Conservation (phyloP, 2,113 vertebrate species). For the Xiphorhynchus elegans region DNA sequence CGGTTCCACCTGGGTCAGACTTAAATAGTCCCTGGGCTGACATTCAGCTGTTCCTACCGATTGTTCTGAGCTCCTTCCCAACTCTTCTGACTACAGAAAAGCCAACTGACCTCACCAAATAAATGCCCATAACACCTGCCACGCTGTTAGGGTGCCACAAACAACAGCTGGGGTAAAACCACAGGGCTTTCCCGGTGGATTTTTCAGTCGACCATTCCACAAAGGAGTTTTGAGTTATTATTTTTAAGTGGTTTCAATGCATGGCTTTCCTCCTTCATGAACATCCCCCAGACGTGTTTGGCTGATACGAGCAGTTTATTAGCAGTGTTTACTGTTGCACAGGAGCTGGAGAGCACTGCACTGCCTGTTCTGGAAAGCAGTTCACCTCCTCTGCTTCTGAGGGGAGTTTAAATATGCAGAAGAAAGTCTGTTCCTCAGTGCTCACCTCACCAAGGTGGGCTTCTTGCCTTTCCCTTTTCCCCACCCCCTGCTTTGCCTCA, state of each 20-base stretch:
- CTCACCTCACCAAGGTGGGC: not conserved
- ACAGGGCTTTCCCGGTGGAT: not conserved
- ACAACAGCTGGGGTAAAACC: constrained; percentile 21
- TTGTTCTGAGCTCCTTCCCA: not conserved
- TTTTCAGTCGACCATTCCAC: constrained; percentile 12
- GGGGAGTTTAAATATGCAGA: not conserved
- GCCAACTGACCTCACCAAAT: not conserved
- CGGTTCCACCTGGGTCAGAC: not conserved
- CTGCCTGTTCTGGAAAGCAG: not conserved
- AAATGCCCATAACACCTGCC: not conserved
- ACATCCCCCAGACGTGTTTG: not conserved
- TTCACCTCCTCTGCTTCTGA: not conserved
- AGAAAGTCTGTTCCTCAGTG: not conserved
- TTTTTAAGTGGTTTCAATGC: not conserved
- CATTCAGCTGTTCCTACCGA: not conserved
- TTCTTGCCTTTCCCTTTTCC: not conserved
- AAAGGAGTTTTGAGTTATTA: not conserved
- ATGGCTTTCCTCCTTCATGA: not conserved
- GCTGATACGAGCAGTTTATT: not conserved
- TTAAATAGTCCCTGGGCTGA: not conserved
- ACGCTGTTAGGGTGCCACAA: not conserved
- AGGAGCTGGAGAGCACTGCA: not conserved
- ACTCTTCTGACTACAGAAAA: not conserved
- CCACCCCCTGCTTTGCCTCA: not conserved
- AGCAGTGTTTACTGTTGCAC: not conserved